phyloP scores from a whole-genome alignment of 2,888 invertebrate species.

The Lithophane leautieri region DNA sequence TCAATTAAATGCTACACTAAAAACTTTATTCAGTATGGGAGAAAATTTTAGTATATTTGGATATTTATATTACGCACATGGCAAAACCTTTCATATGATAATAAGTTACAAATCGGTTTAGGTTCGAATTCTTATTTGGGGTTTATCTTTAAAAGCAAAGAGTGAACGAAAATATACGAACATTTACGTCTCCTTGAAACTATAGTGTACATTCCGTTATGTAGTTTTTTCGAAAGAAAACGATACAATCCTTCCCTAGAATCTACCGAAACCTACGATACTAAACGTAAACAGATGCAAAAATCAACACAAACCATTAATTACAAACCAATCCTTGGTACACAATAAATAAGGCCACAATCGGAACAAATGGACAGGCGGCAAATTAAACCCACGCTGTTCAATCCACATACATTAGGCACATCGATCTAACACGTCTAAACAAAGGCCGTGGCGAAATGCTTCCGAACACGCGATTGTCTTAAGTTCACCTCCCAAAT shows the following conservation, averaged over 20 bases:
- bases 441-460: constrained; percentile 85
- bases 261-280: background rate
- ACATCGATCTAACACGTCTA: constrained; percentile 89
- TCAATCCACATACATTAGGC: constrained; percentile 88
- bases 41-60: background rate
- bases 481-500: constrained; percentile 76
- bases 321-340: constrained; percentile 78
- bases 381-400: constrained; percentile 87
- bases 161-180: background rate
- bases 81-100: background rate
- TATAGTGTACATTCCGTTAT: background rate
- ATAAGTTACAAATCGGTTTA: background rate
- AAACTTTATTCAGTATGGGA: background rate
- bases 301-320: constrained; percentile 66
- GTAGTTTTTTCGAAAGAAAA: background rate
- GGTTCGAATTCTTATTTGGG: background rate
- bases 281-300: constrained; percentile 30
- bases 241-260: background rate
- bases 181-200: background rate
- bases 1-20: constrained; percentile 31
- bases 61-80: background rate
- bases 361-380: constrained; percentile 90
- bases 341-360: constrained; percentile 87
- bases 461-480: constrained; percentile 86
- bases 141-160: background rate